phyloP scores from a whole-genome alignment of 2,113 vertebrate genomes.

The Gobio gobio region DNA sequence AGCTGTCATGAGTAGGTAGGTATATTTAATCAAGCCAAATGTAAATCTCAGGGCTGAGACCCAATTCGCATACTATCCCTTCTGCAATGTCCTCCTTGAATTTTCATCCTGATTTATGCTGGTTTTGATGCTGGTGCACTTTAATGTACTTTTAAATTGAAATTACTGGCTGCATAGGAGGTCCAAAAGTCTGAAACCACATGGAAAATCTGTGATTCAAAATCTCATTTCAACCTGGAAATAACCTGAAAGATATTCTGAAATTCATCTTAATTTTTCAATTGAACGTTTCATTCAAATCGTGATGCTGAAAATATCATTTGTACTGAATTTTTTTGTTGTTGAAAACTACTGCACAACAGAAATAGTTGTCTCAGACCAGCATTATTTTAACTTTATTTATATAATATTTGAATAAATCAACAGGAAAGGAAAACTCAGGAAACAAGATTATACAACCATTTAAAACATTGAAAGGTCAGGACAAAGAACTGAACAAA shows the following conservation, averaged over 20 bases:
- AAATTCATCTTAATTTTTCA: not conserved
- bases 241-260: not conserved
- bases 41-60: not conserved
- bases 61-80: not conserved
- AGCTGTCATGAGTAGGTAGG: not conserved
- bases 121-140: not conserved
- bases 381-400: not conserved
- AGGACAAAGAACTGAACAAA: too few relatives aligned
- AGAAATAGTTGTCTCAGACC: not conserved
- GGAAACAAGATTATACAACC: too few relatives aligned
- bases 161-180: not conserved
- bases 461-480: too few relatives aligned
- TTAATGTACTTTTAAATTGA: not conserved
- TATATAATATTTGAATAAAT: not conserved
- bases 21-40: not conserved
- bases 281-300: not conserved
- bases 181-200: not conserved
- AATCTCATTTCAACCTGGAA: not conserved
- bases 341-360: not conserved
- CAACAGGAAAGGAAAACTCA: too few relatives aligned
- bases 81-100: not conserved
- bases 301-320: not conserved
- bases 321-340: too few relatives aligned
- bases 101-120: not conserved
- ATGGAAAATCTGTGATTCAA: not conserved